These are phyloP conservation scores for Lasius platythorax DNA, from an alignment of 2,888 invertebrate genomes.

Conservation along the genomic window DNA sequence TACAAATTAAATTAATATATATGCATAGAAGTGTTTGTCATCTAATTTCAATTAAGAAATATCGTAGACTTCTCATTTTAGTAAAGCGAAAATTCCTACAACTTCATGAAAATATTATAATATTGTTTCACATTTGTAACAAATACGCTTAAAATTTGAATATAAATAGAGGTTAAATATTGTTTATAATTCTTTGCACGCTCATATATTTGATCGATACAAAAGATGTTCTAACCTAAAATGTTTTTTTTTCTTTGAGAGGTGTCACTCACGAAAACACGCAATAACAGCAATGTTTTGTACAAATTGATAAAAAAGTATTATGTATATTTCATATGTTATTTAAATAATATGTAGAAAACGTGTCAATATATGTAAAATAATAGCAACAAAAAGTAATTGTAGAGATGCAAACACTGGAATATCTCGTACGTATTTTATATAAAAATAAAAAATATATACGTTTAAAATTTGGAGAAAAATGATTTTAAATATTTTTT, in stretches of 20 bases:
- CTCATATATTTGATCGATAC: neutral
- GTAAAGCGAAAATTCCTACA: neutral
- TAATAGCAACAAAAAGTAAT: neutral
- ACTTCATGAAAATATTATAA: neutral
- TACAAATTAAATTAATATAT: neutral
- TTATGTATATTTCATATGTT: neutral
- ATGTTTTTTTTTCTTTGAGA: neutral
- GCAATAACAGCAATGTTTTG: neutral
- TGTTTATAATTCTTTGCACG: neutral
- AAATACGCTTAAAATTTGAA: neutral
- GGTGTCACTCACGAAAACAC: neutral
- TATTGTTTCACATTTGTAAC: neutral
- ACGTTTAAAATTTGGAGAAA: neutral
- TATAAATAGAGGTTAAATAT: neutral
- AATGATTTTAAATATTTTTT: neutral
- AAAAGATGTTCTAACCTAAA: slow-evolving; percentile 14
- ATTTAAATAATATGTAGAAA: neutral
- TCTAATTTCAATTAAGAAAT: neutral
- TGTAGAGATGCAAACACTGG: neutral
- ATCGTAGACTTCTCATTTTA: neutral
- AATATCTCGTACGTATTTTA: neutral
- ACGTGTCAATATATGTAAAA: neutral
- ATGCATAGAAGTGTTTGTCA: neutral
- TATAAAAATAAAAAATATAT: neutral
- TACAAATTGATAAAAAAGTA: neutral